phyloP scores from a whole-genome alignment of 2,888 invertebrate genomes.

The Trichopria drosophilae region DNA sequence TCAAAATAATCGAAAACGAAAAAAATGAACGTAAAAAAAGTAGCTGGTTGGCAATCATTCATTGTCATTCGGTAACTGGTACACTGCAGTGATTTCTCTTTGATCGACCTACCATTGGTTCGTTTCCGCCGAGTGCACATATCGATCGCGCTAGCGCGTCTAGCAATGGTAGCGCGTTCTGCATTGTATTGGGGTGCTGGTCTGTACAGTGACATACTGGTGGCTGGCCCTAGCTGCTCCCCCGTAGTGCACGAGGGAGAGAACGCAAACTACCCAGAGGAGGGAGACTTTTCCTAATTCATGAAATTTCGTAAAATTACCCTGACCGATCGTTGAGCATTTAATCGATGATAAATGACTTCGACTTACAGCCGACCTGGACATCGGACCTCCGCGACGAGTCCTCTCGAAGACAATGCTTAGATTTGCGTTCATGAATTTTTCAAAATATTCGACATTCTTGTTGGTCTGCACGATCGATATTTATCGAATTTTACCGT shows the following conservation, averaged over 20 bases:
- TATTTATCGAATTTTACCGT: too few relatives aligned
- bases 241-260: slow-evolving; percentile 18
- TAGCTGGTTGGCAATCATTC: slow-evolving; percentile 2
- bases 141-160: slow-evolving; percentile 49
- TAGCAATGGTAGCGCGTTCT: slow-evolving; percentile 17
- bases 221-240: slow-evolving; percentile 39
- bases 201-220: slow-evolving; percentile 57
- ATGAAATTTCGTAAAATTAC: slow-evolving; percentile 56
- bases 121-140: slow-evolving; percentile 54
- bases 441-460: too few relatives aligned
- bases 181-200: slow-evolving; percentile 56
- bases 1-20: too few relatives aligned
- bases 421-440: too few relatives aligned
- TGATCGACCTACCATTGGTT: slow-evolving; percentile 49
- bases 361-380: too few relatives aligned
- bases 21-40: too few relatives aligned
- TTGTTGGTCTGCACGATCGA: too few relatives aligned
- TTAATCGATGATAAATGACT: slow-evolving; percentile 58
- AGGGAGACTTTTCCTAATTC: slow-evolving; percentile 50
- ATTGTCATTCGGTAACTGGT: background rate
- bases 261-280: slow-evolving; percentile 31
- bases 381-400: too few relatives aligned
- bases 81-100: slow-evolving; percentile 45
- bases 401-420: too few relatives aligned
- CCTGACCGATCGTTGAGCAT: slow-evolving; percentile 54